Evolutionary conservation across 1,140 invertebrate species (phyloP).

Genomic region (Microvelia longipes): DNA sequence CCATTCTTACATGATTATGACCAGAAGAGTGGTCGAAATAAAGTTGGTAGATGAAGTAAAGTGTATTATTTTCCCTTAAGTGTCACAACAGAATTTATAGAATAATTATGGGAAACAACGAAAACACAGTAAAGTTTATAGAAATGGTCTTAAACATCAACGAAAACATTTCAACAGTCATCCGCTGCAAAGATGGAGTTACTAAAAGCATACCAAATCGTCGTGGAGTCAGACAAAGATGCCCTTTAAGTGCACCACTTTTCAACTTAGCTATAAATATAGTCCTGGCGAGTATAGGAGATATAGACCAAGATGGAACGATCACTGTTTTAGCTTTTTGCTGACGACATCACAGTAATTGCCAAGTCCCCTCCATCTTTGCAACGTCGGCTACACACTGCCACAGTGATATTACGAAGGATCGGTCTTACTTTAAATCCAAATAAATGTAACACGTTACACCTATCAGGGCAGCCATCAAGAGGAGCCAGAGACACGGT

Average conservation of each 20-base stretch:
- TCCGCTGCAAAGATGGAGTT: background rate
- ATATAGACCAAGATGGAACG: no score
- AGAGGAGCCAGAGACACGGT: background rate
- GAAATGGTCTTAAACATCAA: conserved; percentile 18
- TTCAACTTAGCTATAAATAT: conserved; percentile 32
- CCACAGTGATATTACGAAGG: background rate
- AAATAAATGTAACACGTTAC: background rate
- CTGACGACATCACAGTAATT: background rate
- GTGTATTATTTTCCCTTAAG: no score
- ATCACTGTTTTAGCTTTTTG: no score
- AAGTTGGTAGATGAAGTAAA: no score
- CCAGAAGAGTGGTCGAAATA: no score
- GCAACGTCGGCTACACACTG: conserved; percentile 1
- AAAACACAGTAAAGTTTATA: background rate
- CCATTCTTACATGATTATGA: no score
- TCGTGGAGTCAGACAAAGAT: conserved; percentile 30
- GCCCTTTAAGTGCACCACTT: conserved; percentile 28
- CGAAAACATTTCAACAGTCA: background rate
- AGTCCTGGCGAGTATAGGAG: conserved; percentile 7
- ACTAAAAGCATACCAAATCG: conserved; percentile 23
- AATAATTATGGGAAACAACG: no score
- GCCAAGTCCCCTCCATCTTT: background rate
- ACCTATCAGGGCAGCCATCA: background rate
- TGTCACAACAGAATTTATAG: no score
- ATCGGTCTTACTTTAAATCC: background rate